These are phyloP conservation scores for Tetramorium parvispinum DNA, from an alignment of 1,140 invertebrate species.

Conservation along the genomic window DNA sequence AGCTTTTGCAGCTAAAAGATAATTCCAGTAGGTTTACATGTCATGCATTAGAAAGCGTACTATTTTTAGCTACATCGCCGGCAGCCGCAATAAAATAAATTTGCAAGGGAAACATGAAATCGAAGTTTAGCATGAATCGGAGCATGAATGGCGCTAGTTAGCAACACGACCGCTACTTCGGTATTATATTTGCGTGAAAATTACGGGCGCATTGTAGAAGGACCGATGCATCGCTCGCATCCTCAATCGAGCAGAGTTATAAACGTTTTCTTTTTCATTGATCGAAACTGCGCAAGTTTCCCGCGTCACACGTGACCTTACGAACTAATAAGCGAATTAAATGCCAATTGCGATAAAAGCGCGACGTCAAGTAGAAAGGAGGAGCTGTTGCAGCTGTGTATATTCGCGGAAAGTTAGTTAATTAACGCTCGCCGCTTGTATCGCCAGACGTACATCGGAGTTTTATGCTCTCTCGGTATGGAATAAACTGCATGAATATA, in stretches of 20 bases:
- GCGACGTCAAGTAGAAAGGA: not conserved
- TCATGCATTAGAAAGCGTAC: not conserved
- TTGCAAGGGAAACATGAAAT: slow-evolving; percentile 43
- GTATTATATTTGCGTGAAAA: slow-evolving; percentile 51
- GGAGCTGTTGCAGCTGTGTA: slow-evolving; percentile 1
- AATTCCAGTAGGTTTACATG: not conserved
- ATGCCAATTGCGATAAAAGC: slow-evolving; percentile 41
- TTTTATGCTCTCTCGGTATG: slow-evolving; percentile 27
- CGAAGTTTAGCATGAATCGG: slow-evolving; percentile 31
- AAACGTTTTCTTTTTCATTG: slow-evolving; percentile 28
- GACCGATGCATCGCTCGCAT: slow-evolving; percentile 25
- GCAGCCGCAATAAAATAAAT: slow-evolving; percentile 53
- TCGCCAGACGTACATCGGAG: slow-evolving; percentile 15
- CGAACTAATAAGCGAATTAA: slow-evolving; percentile 33
- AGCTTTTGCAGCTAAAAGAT: not conserved
- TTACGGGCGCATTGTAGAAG: slow-evolving; percentile 44
- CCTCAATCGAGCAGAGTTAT: slow-evolving; percentile 35
- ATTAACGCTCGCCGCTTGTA: slow-evolving; percentile 60
- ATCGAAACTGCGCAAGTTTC: slow-evolving; percentile 21
- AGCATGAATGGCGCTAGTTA: slow-evolving; percentile 55
- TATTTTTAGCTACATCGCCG: not conserved
- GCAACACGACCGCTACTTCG: slow-evolving; percentile 13
- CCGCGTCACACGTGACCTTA: not conserved
- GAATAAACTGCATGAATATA: slow-evolving; percentile 44
- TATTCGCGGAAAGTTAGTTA: slow-evolving; percentile 71